Evolutionary conservation across 1,140 invertebrate genomes (phyloP).

Genomic region (Musca domestica): DNA sequence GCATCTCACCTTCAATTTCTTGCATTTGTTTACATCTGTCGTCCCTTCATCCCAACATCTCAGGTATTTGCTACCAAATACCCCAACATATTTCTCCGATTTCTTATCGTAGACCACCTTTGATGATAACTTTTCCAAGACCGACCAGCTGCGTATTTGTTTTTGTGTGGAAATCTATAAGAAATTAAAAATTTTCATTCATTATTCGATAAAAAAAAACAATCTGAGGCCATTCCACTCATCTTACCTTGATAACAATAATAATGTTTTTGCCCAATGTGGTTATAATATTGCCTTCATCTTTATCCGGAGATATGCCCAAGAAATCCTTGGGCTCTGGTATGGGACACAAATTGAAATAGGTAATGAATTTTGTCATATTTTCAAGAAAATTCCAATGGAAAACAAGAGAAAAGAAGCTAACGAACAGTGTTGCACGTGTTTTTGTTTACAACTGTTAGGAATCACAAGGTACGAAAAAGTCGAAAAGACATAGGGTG

Average conservation of each 20-base stretch:
- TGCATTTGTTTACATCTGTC: slow-evolving; percentile 61
- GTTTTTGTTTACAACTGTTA: slow-evolving; percentile 14
- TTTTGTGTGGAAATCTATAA: slow-evolving; percentile 61
- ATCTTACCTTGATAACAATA: slow-evolving; percentile 64
- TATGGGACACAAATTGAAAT: slow-evolving; percentile 66
- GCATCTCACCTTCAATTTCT: slow-evolving; percentile 62
- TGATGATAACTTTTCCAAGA: slow-evolving; percentile 64
- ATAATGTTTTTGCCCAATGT: slow-evolving; percentile 69
- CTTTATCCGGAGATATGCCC: slow-evolving; percentile 61
- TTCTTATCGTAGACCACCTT: slow-evolving; percentile 64
- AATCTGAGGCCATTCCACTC: not conserved
- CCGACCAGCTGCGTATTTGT: slow-evolving; percentile 68
- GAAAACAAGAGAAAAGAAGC: not conserved
- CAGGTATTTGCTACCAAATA: slow-evolving; percentile 63
- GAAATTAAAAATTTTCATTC: slow-evolving; percentile 16
- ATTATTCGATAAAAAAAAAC: too few relatives aligned
- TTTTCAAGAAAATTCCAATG: not conserved
- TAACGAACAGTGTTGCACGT: not conserved
- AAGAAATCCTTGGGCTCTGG: slow-evolving; percentile 66
- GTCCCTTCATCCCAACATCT: slow-evolving; percentile 61
- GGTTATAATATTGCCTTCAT: slow-evolving; percentile 62
- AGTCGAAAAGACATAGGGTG: too few relatives aligned
- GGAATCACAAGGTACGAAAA: not conserved
- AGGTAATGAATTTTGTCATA: slow-evolving; percentile 66
- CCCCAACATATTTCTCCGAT: slow-evolving; percentile 61